phyloP scores from a whole-genome alignment of 2,113 vertebrate species.

The Lamprologus sp. region DNA sequence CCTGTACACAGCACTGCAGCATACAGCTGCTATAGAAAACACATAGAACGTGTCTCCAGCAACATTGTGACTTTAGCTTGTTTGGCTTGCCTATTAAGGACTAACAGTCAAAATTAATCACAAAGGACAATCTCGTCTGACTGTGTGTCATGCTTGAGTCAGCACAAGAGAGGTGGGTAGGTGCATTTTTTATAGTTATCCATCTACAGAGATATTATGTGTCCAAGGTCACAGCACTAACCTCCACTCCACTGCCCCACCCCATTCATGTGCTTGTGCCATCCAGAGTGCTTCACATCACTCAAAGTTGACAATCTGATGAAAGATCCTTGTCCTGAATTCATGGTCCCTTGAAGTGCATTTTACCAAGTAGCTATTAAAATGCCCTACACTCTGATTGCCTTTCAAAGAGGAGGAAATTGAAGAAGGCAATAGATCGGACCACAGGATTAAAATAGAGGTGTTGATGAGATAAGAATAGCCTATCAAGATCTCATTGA shows the following conservation, averaged over 20 bases:
- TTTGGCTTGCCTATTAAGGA: background rate
- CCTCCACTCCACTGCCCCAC: background rate
- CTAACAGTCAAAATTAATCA: background rate
- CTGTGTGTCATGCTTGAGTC: background rate
- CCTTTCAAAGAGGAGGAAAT: conserved; percentile 41
- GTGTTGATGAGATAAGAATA: conserved; percentile 35
- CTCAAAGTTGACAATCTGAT: conserved; percentile 47
- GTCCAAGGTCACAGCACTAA: conserved; percentile 10
- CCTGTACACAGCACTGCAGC: background rate
- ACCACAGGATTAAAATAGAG: conserved; percentile 27
- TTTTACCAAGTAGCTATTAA: conserved; percentile 54
- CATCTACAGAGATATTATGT: conserved; percentile 11
- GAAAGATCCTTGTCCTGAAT: conserved; percentile 39
- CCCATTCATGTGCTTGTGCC: background rate
- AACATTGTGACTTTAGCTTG: background rate
- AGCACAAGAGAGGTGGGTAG: background rate
- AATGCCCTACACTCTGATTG: conserved; percentile 49
- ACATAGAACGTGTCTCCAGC: background rate
- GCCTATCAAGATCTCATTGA: conserved; percentile 38
- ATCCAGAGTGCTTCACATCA: conserved; percentile 27
- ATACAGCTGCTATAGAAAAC: background rate
- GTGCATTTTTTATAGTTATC: background rate
- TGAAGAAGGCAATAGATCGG: conserved; percentile 46
- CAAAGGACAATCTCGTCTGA: background rate
- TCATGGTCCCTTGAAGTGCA: conserved; percentile 43